These are phyloP conservation scores for Rhineura floridana DNA, from an alignment of 2,113 vertebrate species.

Conservation along the genomic window DNA sequence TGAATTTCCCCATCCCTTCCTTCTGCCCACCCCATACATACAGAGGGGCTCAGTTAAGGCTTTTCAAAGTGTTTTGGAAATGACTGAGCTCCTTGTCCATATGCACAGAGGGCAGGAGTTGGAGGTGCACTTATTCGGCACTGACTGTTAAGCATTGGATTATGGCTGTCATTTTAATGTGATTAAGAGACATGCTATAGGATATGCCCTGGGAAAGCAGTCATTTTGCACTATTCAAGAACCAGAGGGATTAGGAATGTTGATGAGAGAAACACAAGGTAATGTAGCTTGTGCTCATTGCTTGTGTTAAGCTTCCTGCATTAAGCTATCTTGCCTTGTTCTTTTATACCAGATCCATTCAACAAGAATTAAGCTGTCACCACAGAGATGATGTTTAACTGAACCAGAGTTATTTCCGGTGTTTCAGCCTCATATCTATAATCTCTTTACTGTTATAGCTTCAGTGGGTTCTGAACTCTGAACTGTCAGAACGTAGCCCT, in stretches of 20 bases:
- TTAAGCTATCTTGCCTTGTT: neutral
- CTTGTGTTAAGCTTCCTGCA: neutral
- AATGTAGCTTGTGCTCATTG: neutral
- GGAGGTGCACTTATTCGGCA: neutral
- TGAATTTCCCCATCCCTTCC: too few relatives aligned
- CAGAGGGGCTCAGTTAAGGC: too few relatives aligned
- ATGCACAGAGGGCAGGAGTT: neutral
- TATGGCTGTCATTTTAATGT: neutral
- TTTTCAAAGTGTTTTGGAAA: neutral
- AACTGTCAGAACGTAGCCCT: neutral
- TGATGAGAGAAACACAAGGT: neutral
- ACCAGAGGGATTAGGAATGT: neutral
- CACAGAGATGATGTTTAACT: neutral
- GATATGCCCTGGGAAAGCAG: neutral
- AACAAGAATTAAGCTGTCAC: neutral
- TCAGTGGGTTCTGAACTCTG: neutral
- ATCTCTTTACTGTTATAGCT: neutral
- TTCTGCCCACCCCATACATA: too few relatives aligned
- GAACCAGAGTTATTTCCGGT: neutral
- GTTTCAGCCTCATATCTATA: neutral
- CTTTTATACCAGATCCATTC: constrained; percentile 1
- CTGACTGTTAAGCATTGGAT: neutral
- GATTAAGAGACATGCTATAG: neutral
- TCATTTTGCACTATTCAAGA: neutral
- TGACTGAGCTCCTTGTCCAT: neutral